Base-by-base conservation (phyloP, 1,140 invertebrate genomes). In the Agrilus planipennis region DNA sequence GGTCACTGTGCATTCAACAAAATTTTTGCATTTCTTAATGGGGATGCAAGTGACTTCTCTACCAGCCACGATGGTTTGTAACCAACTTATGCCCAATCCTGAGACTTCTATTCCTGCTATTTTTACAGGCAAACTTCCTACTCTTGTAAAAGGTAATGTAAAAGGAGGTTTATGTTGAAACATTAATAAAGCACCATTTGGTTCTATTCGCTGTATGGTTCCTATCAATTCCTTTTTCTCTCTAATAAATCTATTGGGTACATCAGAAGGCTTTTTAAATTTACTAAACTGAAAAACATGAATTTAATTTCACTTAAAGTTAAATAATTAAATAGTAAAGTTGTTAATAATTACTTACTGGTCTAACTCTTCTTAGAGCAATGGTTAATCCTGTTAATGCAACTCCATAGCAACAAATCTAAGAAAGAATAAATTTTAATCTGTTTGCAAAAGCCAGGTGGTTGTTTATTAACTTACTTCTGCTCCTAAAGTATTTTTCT, bases 401-500 rank as follows among this genome's bases (percentile, higher is more conserved):
- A 23, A 72, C 54, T 11, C 69, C 70, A 55, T 72, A 72, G 27
- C 64, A 66, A 12, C 69, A 42, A 36, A 70, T 47, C 65, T 71
- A 41, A 31, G 62, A 62, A 41, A 43, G 25, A 37, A 51, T 30
- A 17, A 34, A 40, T 17, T 34, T 28, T 41, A 20, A 30, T 27
- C 40, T 32, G 39, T 39, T 39, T 35, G 37, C 28, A 38, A 23
- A 42, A 31, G 28, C 5, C 42, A 9, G 29, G 23, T 34, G 28
- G 20, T 27, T 48, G 34, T 6, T 16, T 32, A 14, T 10, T 10
- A n/a, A 32, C 47, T 29, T 55, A 70, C 67, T 51, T 63, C 57
- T n/a, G 61, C 55, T 10, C 54, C 65, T 47, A 58, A 54, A 16
- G 51, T 61, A 47, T 71, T 58, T 34, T 52, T 54, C 29, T 70